Conservation (phyloP, 1,140 invertebrate species). For the Paralvinella palmiformis region DNA sequence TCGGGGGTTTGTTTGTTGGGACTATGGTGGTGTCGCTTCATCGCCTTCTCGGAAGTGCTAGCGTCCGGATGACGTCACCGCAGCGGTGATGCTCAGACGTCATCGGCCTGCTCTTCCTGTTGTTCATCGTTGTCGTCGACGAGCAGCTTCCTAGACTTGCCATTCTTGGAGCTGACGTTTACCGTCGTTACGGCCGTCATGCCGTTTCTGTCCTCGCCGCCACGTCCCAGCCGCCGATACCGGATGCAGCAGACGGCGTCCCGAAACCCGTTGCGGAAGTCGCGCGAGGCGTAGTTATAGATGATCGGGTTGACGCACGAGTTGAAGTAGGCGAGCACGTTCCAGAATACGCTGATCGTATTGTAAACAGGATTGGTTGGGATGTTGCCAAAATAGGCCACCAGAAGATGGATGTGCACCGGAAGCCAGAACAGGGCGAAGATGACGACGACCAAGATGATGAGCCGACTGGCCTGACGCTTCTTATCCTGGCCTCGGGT, state of each 20-base stretch:
- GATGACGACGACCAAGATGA: constrained; percentile 18
- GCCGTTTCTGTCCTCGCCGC: background rate
- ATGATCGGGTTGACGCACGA: constrained; percentile 26
- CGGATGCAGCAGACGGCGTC: constrained; percentile 6
- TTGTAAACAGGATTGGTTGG: background rate
- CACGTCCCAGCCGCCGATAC: background rate
- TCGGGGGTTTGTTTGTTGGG: no score
- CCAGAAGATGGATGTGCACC: constrained; percentile 20
- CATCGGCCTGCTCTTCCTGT: no score
- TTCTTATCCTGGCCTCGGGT: background rate
- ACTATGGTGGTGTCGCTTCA: no score
- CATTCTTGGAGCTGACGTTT: no score
- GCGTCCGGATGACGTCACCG: no score
- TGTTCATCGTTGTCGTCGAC: no score
- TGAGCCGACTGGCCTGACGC: constrained; percentile 13
- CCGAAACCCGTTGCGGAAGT: constrained; percentile 18
- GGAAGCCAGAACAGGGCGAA: constrained; percentile 20
- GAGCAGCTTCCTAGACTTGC: no score
- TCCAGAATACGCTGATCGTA: constrained; percentile 17
- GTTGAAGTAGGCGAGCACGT: constrained; percentile 24
- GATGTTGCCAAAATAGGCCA: constrained; percentile 9
- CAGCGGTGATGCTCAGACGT: no score
- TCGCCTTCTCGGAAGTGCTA: no score
- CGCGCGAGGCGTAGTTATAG: constrained; percentile 22
- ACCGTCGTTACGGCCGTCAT: background rate